Percentiles rank a stretch among this genome's conserved stretches.
phyloP scores from a whole-genome alignment of 2,113 vertebrate species.

The Hippocampus mohnikei region DNA sequence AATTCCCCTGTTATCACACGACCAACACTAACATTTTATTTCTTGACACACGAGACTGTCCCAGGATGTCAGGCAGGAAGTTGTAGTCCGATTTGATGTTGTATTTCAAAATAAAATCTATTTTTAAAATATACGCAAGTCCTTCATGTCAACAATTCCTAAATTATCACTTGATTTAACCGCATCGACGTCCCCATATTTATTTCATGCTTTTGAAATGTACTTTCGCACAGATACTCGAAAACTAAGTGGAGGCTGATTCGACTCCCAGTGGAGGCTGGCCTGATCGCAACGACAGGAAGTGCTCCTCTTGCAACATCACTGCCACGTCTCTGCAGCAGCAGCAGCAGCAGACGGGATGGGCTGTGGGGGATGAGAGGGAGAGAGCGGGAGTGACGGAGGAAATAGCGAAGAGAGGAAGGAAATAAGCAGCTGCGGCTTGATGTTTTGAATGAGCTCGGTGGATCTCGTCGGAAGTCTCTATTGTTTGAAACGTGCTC shows the following conservation, averaged over 20 bases:
- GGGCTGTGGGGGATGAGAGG: conserved; percentile 28
- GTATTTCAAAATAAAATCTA: neutral
- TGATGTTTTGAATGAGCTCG: conserved; percentile 11
- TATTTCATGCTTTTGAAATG: too few relatives aligned
- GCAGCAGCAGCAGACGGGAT: conserved; percentile 13
- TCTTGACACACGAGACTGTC: too few relatives aligned
- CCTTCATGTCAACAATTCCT: too few relatives aligned
- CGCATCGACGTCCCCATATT: too few relatives aligned
- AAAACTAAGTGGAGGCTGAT: neutral
- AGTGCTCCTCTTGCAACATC: conserved; percentile 37
- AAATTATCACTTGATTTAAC: neutral
- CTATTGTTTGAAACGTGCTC: conserved; percentile 31
- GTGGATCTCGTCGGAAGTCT: conserved; percentile 15
- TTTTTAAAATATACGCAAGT: too few relatives aligned
- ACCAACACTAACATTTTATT: too few relatives aligned
- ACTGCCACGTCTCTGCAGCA: conserved; percentile 57
- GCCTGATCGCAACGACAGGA: conserved; percentile 9
- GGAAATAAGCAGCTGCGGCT: conserved; percentile 19
- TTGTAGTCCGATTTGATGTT: neutral
- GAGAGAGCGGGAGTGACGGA: conserved; percentile 40
- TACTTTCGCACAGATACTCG: neutral
- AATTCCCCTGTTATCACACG: too few relatives aligned
- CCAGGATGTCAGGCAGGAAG: neutral
- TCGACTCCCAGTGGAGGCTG: neutral
- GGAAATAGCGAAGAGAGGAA: conserved; percentile 22